Conservation (phyloP, 2,113 vertebrate species). For the Platysternon megacephalum region DNA sequence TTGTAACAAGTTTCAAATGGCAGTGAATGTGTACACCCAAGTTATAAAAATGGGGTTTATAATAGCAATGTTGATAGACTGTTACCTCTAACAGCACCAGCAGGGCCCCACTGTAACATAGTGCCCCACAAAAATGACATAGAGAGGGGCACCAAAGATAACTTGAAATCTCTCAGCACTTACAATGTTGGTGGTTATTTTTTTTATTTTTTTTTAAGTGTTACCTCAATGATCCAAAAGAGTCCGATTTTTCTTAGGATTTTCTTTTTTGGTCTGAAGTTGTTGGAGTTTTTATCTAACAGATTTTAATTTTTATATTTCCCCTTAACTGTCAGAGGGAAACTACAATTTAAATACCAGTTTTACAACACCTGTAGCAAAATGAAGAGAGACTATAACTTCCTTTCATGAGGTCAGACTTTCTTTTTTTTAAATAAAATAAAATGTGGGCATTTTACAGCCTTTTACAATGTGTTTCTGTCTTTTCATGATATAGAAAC, state of each 20-base stretch:
- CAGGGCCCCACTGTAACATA: slow-evolving; percentile 52
- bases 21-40: background rate
- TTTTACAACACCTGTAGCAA: slow-evolving; percentile 34
- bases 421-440: background rate
- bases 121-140: slow-evolving; percentile 70
- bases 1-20: slow-evolving; percentile 12
- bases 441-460: background rate
- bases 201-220: slow-evolving; percentile 30
- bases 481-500: background rate
- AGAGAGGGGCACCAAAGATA: slow-evolving; percentile 31
- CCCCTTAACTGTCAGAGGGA: background rate
- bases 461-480: background rate
- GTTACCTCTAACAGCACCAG: slow-evolving; percentile 25
- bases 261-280: background rate
- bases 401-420: slow-evolving; percentile 15
- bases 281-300: background rate
- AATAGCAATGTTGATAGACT: slow-evolving; percentile 43
- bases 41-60: slow-evolving; percentile 52
- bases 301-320: slow-evolving; percentile 49
- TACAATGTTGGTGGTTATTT: background rate
- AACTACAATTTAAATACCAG: slow-evolving; percentile 34
- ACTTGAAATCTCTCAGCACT: slow-evolving; percentile 21
- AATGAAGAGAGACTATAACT: background rate
- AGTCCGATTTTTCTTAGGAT: background rate
- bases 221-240: slow-evolving; percentile 40